Conservation (phyloP, 2,797 vertebrate genomes). For the Nothura maculosa region DNA sequence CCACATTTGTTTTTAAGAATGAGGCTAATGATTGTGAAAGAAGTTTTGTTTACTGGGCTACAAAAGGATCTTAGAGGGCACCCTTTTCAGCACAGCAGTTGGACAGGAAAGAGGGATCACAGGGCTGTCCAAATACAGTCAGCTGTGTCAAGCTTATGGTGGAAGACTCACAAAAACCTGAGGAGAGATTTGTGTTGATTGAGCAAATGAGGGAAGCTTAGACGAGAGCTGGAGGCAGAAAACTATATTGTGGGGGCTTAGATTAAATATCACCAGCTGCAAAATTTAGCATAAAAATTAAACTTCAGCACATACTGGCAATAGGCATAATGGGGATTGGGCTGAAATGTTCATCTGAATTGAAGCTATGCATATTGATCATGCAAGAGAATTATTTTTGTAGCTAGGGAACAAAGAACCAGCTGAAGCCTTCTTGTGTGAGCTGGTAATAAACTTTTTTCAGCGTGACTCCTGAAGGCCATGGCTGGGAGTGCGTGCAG, state of each 20-base stretch:
- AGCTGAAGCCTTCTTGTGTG: neutral
- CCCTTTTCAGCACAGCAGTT: conserved; percentile 52
- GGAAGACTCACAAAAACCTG: conserved; percentile 31
- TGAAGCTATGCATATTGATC: neutral
- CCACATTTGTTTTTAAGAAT: conserved; percentile 51
- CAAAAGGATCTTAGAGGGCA: conserved; percentile 56
- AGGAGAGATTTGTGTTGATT: neutral
- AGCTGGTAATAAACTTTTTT: neutral
- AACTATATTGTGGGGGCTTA: neutral
- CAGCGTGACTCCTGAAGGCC: neutral
- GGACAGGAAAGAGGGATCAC: conserved; percentile 43
- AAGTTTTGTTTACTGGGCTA: conserved; percentile 57
- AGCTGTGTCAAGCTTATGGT: conserved; percentile 21
- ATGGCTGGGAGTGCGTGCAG: neutral
- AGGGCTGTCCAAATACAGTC: conserved; percentile 43
- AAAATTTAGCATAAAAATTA: neutral
- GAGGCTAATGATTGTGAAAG: conserved; percentile 46
- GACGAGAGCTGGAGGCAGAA: neutral
- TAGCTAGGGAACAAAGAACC: neutral
- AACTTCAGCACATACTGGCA: neutral
- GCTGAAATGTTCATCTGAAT: neutral
- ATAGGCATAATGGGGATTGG: neutral
- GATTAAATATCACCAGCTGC: neutral
- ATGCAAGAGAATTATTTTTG: neutral
- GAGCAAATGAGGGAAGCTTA: neutral